Evolutionary conservation across 2,797 vertebrate genomes (phyloP), one percentile per base, ranked within the genome.

Genomic region (Scomberomorus guttatus): DNA sequence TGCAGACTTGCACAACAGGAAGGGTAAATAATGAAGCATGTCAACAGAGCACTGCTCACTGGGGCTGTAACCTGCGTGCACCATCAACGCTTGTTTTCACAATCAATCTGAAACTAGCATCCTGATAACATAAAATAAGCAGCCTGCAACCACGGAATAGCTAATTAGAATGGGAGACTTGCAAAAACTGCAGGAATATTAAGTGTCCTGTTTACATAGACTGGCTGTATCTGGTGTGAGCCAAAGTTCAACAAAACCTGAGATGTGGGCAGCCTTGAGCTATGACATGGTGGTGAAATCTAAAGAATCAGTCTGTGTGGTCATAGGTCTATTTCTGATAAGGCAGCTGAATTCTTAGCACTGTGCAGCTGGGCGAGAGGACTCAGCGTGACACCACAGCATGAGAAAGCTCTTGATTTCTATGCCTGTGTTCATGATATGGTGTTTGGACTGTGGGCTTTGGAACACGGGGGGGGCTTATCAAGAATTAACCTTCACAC

Each of bases 1-100:
- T 82, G 83, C 79, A 74, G 58, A 80, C 58, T 84, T 82, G 73
- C 57, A 54, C 84, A 91, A 91, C 81, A 90, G 86, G 83, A 91
- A 90, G 82, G 60, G 87, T 86, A 87, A 90, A 92, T 91, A 92
- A 87, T 91, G 88, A 90, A 89, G 77, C 72, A 61, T 73, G 81
- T 88, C 91, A 86, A 86, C 87, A 85, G 78, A 86, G 82, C 46
- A 39, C 51, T 27, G 82, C 88, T 87, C 80, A 55, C 69, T 69
- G 63, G 69, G 85, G 81, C 82, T 77, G 64, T 72, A 89, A 84
- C 79, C 77, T 72, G 75, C 51, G 42, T 50, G 67, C 79, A 34
- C 80, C 73, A 80, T 81, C 83, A 75, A 84, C 64, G 52, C 50
- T 39, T 75, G 63, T 84, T 89, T 90, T 89, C 82, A 68, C 78